Percentiles rank a stretch among this genome's conserved stretches.
These are phyloP conservation scores for Margarornis squamiger DNA, from an alignment of 2,797 vertebrate genomes.

Conservation along the genomic window DNA sequence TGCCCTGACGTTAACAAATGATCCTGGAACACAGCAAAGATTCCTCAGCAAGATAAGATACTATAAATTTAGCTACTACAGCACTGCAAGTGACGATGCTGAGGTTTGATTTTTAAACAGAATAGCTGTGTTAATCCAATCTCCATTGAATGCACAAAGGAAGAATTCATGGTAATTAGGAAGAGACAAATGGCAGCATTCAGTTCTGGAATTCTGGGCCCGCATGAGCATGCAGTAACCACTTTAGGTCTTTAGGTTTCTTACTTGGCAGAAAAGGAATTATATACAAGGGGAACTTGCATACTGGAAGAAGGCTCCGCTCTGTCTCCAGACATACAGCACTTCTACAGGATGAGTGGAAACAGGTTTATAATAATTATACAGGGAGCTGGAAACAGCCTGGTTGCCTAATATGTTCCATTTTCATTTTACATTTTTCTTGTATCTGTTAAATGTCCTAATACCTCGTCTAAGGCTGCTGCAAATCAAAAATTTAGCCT, in stretches of 20 bases:
- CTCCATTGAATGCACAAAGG: conserved; percentile 23
- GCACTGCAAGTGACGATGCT: background rate
- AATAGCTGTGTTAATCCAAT: conserved; percentile 35
- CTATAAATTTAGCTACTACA: conserved; percentile 47
- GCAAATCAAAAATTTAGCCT: background rate
- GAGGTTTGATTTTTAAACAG: conserved; percentile 59
- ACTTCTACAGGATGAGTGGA: conserved; percentile 9
- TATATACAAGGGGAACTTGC: conserved; percentile 20
- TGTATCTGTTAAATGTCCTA: background rate
- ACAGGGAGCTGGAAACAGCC: background rate
- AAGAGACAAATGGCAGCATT: conserved; percentile 47
- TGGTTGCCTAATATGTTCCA: background rate
- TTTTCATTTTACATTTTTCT: conserved; percentile 15
- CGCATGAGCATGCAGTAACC: background rate
- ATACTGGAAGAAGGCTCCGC: background rate
- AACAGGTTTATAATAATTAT: conserved; percentile 32
- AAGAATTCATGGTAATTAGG: conserved; percentile 53
- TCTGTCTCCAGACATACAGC: conserved; percentile 45
- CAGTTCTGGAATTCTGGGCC: conserved; percentile 24
- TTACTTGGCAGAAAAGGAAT: conserved; percentile 30
- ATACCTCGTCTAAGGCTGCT: background rate
- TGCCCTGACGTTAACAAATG: conserved; percentile 22
- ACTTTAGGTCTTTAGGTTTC: conserved; percentile 26
- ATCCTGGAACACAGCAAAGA: conserved; percentile 47
- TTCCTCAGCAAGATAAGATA: conserved; percentile 58